These are phyloP conservation scores for Acronicta psi DNA, from an alignment of 2,888 invertebrate species.

Conservation along the genomic window DNA sequence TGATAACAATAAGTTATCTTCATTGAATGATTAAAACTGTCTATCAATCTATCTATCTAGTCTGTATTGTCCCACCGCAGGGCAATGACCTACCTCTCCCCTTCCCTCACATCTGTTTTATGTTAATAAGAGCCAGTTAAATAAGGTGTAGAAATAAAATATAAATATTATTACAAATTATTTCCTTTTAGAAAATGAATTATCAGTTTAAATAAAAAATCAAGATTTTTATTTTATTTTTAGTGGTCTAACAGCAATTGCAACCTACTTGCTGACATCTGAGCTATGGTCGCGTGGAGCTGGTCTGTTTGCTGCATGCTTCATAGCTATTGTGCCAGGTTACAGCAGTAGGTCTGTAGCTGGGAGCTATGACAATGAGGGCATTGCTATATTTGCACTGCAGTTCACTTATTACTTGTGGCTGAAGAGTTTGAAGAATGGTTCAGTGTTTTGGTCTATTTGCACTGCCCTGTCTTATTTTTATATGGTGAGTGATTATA, in stretches of 20 bases:
- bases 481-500: slow-evolving; percentile 95
- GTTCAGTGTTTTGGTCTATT: slow-evolving; percentile 98
- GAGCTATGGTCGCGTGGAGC: slow-evolving; percentile 99
- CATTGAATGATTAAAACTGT: too few species aligned
- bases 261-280: slow-evolving; percentile 98
- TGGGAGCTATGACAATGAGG: slow-evolving; percentile 99
- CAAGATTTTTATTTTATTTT: slow-evolving; percentile 58
- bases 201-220: too few species aligned
- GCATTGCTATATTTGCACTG: slow-evolving; percentile 99
- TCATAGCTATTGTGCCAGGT: slow-evolving; percentile 99
- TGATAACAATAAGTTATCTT: too few species aligned
- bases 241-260: slow-evolving; percentile 99
- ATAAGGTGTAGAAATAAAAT: too few species aligned
- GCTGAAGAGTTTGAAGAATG: slow-evolving; percentile 99
- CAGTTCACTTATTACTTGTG: slow-evolving; percentile 99
- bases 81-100: too few species aligned
- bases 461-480: slow-evolving; percentile 98
- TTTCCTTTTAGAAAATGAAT: too few species aligned
- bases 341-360: slow-evolving; percentile 99
- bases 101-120: too few species aligned
- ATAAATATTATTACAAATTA: too few species aligned
- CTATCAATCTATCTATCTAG: too few species aligned
- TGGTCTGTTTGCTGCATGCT: slow-evolving; percentile 99
- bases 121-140: too few species aligned
- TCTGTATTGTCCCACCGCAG: too few species aligned